Base-by-base conservation (phyloP, 2,797 vertebrate species). In the Kryptopterus vitreolus region DNA sequence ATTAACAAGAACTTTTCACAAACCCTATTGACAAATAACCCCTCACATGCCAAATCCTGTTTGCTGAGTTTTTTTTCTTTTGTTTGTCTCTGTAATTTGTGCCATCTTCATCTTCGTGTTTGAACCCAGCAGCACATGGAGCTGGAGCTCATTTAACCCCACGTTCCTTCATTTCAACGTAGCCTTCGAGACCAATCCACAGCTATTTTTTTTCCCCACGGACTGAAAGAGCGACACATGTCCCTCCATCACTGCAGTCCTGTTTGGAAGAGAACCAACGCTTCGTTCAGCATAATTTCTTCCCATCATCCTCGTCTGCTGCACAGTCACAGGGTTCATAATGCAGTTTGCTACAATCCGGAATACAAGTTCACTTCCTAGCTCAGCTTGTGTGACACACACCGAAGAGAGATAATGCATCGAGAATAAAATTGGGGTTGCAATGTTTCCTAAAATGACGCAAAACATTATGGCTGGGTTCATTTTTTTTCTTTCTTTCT, bases 181-280 rank as follows among this genome's bases (percentile, higher is more conserved):
- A 57, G 33, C 52, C 33, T 31, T 77, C 62, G 1, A 55, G 31
- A 77, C 31, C 46, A 83, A 82, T 79, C 55, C 29, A 72, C 80
- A 69, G 65, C 62, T 76, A 46, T 46, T 57, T 53, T 35, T 43
- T 70, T 76, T 80, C 18, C 74, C 50, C 16, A n/a, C 59, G 3
- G 71, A 31, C 59, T 50, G 35, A 57, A 72, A 52, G 20, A 50
- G 26, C n/a, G 74, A 58, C 73, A 66, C 63, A 24, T 82, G 82
- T 57, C 52, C n/a, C 57, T 84, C 70, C 62, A 68, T 84, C 85
- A 80, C 24, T 80, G 58, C 70, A 66, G 71, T 24, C 50, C 65
- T 48, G 66, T n/a, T 33, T 68, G 76, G 63, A 66, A 55, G 63
- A 26, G 15, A 78, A 55, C 76, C 76, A 78, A 18, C 1, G 4